Evolutionary conservation across 2,797 vertebrate genomes (phyloP), one percentile per base, ranked within the genome.

Genomic region (Danionella dracula): DNA sequence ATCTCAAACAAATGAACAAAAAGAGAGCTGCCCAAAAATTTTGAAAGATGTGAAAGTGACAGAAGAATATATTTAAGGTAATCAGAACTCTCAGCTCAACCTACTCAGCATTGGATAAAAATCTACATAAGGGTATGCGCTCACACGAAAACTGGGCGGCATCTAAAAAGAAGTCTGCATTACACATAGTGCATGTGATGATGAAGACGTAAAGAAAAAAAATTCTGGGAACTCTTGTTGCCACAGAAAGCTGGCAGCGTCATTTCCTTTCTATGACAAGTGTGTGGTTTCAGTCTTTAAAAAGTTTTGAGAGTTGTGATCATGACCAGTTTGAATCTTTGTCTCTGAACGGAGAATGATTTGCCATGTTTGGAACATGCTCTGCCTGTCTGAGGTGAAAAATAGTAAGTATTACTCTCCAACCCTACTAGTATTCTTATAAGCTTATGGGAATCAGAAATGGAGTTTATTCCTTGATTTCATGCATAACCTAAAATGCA

Each of bases 211-310:
- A 59, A 57, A 45, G 66, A 67, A 66, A 79, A 77, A 76, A 86
- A 75, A 84, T 90, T 88, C 87, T 87, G 84, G 84, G 86, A 90
- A 89, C 83, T 86, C 81, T 79, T 71, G 78, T 88, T 89, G 86
- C 87, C 81, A 87, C 86, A 89, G 81, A 81, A 79, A 75, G 44
- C 42, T 27, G 46, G 40, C 68, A 53, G 76, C 88, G 88, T 90
- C 88, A 91, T 85, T 89, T 91, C 89, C 89, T 85, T 76, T 38
- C 58, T 60, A 27, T 88, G 87, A 89, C 86, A 87, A 83, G 81
- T 78, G 71, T 85, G 87, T 79, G 87, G 86, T 88, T 87, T 87
- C 79, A 73, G 82, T 78, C 75, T 86, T 85, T 80, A 79, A 79
- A 85, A 88, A 69, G 71, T 83, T 84, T 75, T 77, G 82, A 85